Evolutionary conservation across 2,888 invertebrate genomes (phyloP), one percentile per base, ranked within the genome.

Genomic region (Cosmorhoe ocellata): DNA sequence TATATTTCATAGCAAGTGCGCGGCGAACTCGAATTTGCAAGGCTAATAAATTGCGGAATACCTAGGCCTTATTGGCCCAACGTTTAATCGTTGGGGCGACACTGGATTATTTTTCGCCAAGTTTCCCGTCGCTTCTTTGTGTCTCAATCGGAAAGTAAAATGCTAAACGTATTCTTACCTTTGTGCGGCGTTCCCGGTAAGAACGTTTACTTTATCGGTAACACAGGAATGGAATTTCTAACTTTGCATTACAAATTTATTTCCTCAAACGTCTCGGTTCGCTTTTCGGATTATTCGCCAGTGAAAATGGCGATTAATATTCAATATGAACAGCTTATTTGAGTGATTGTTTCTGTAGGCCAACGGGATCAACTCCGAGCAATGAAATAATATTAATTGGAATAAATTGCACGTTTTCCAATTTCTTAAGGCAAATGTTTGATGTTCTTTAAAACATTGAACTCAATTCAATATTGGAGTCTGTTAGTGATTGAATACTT

Each of bases 171-270:
- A 79, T 84, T 84, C 81, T 81, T 78, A 76, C 79, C 80, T 86
- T 84, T 82, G 79, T 76, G 75, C 69, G 61, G 63, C 56, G 59
- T 64, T 71, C 67, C 51, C 56, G 69, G 70, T 75, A 75, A 82
- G 74, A 81, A 76, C 79, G 81, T 86, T 87, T 87, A 82, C 83
- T 85, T 62, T 84, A 88, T 82, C 81, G 79, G 79, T 79, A 81
- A 83, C 85, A 82, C 75, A 79, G 79, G 77, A 84, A 85, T 85
- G 83, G 77, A 85, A 89, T 88, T 87, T 85, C 83, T 83, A 81
- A 87, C 86, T 90, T 90, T 86, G 87, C 81, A 89, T 89, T 87
- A 88, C 89, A 88, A 88, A 89, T 89, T 86, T 86, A 86, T 85
- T 87, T 85, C 79, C 81, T 77, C 70, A 71, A 69, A 72, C 79